These are phyloP conservation scores for Coccyzus lansbergi DNA, from an alignment of 2,797 vertebrate genomes.

Conservation along the genomic window DNA sequence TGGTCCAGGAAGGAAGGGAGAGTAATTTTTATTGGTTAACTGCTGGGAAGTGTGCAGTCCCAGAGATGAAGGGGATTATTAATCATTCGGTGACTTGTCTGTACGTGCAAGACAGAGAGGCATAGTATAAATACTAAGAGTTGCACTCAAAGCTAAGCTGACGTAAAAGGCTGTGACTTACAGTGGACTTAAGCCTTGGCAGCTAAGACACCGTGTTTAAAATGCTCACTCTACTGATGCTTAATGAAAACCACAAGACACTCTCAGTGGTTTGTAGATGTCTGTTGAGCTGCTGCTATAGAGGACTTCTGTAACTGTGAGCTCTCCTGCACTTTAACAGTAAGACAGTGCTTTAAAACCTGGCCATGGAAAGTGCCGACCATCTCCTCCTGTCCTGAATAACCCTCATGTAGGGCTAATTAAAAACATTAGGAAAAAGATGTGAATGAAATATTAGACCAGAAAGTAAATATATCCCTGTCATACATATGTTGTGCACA, in stretches of 20 bases:
- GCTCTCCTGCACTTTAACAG: neutral
- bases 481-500: neutral
- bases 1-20: constrained; percentile 48
- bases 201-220: neutral
- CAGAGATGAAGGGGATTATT: neutral
- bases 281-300: neutral
- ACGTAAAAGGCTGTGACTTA: neutral
- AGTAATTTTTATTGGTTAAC: constrained; percentile 38
- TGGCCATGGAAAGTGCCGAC: neutral
- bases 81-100: neutral
- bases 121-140: neutral
- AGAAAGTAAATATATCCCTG: neutral
- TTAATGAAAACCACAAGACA: neutral
- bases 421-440: neutral
- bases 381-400: neutral
- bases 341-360: neutral
- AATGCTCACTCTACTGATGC: neutral
- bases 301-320: fast-evolving
- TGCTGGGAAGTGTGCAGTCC: neutral
- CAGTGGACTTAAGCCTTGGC: neutral
- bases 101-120: neutral
- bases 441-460: neutral
- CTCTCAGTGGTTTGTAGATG: neutral
- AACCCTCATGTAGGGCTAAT: neutral
- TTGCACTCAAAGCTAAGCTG: neutral